A percentile compares a stretch with the other conserved stretches of the same genome.
These are phyloP conservation scores for Trachelus troglodyta DNA, from an alignment of 2,888 invertebrate species.

Conservation along the genomic window DNA sequence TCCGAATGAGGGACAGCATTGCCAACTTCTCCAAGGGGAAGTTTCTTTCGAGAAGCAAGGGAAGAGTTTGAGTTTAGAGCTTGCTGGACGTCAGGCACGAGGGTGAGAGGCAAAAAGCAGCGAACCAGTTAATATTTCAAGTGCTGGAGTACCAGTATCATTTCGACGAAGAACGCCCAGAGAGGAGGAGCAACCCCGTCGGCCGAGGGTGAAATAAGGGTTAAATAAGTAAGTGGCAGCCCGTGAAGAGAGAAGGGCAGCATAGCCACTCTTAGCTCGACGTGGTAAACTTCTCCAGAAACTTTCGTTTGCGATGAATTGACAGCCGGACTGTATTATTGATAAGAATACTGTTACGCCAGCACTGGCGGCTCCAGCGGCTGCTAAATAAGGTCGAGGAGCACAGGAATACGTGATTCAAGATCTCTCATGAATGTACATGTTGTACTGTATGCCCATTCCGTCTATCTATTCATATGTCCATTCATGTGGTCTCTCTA, in stretches of 20 bases:
- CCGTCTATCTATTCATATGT: too few species aligned
- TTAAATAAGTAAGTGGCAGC: constrained; percentile 42
- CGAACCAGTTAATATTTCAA: constrained; percentile 36
- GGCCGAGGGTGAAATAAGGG: constrained; percentile 34
- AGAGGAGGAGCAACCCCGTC: constrained; percentile 27
- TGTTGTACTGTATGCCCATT: background rate
- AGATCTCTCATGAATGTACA: background rate
- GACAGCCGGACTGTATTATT: constrained; percentile 1
- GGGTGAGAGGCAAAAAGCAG: background rate
- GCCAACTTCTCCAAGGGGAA: background rate
- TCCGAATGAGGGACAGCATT: background rate
- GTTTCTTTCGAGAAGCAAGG: background rate
- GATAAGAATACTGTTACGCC: background rate
- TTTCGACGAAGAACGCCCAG: constrained; percentile 33
- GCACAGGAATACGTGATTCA: background rate
- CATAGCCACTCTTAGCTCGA: background rate
- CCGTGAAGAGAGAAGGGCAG: constrained; percentile 5
- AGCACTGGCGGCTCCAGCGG: background rate
- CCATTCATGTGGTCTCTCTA: background rate
- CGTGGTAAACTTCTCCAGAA: background rate
- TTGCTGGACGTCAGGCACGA: background rate
- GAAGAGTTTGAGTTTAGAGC: background rate
- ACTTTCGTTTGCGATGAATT: background rate
- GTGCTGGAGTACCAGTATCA: constrained; percentile 28
- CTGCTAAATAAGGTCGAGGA: background rate